phyloP scores from a whole-genome alignment of 2,113 vertebrate species.

The Pteropus alecto region DNA sequence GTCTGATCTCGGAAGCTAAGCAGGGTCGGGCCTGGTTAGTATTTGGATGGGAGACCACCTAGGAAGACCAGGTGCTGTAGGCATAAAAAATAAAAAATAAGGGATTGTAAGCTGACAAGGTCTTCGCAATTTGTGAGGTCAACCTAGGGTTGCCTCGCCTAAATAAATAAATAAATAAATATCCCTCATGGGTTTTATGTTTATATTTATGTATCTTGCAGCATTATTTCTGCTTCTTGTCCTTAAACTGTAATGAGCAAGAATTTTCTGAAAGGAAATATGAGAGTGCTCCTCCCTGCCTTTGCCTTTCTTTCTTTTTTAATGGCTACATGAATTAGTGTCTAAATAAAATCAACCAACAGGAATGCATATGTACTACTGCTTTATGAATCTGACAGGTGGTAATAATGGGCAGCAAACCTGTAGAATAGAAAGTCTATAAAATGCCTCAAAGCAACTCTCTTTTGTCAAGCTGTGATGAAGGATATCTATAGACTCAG shows the following conservation, averaged over 20 bases:
- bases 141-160: no score
- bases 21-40: no score
- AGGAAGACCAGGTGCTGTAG: no score
- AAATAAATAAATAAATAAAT: no score
- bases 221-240: not conserved
- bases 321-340: conserved; percentile 38
- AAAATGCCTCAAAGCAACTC: not conserved
- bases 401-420: not conserved
- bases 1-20: no score
- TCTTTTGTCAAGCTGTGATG: conserved; percentile 52
- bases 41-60: no score
- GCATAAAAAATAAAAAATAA: no score
- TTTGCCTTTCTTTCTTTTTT: not conserved
- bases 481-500: not conserved
- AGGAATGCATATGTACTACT: not conserved
- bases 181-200: not conserved
- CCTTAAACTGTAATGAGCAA: not conserved
- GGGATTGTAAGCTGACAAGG: no score
- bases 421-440: not conserved
- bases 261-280: not conserved
- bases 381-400: conserved; percentile 44
- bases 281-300: not conserved
- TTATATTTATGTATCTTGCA: not conserved
- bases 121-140: no score
- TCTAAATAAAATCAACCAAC: conserved; percentile 47